Conservation (phyloP, 2,888 invertebrate genomes). For the Neoascia interrupta region DNA sequence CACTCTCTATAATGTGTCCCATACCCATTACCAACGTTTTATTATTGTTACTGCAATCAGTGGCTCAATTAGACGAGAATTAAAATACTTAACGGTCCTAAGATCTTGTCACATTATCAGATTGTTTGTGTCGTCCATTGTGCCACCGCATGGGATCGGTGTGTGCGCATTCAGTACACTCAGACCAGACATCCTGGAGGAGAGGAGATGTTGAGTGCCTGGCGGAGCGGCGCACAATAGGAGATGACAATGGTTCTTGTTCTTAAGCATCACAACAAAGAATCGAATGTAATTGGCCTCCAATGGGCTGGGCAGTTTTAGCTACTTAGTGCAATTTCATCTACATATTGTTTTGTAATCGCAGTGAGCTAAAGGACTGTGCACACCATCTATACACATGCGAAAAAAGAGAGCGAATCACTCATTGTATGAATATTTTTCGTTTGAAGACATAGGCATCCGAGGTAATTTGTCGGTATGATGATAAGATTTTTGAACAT, state of each 20-base stretch:
- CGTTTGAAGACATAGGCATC: slow-evolving; percentile 33
- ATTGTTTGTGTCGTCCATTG: slow-evolving; percentile 65
- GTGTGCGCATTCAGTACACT: too few species aligned
- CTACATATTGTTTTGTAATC: slow-evolving; percentile 45
- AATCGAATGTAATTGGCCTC: slow-evolving; percentile 57
- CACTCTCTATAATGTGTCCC: slow-evolving; percentile 43
- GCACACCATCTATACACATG: too few species aligned
- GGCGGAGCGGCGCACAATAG: slow-evolving; percentile 28
- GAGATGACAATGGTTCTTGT: neutral
- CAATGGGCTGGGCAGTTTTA: slow-evolving; percentile 36
- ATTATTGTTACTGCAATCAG: slow-evolving; percentile 64
- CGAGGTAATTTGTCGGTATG: slow-evolving; percentile 45
- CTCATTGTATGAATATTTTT: slow-evolving; percentile 31
- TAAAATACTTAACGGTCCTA: slow-evolving; percentile 65
- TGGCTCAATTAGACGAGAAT: slow-evolving; percentile 68
- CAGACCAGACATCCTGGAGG: slow-evolving; percentile 69
- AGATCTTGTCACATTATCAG: slow-evolving; percentile 67
- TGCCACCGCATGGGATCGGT: slow-evolving; percentile 58
- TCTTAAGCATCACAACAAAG: slow-evolving; percentile 37
- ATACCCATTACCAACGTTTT: slow-evolving; percentile 48
- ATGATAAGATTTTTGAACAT: neutral
- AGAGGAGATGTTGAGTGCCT: slow-evolving; percentile 46
- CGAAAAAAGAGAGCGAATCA: slow-evolving; percentile 15
- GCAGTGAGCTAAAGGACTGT: slow-evolving; percentile 21
- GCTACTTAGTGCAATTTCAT: slow-evolving; percentile 43